Evolutionary conservation across 2,113 vertebrate genomes (phyloP).

Genomic region (Cochlearius cochlearius): DNA sequence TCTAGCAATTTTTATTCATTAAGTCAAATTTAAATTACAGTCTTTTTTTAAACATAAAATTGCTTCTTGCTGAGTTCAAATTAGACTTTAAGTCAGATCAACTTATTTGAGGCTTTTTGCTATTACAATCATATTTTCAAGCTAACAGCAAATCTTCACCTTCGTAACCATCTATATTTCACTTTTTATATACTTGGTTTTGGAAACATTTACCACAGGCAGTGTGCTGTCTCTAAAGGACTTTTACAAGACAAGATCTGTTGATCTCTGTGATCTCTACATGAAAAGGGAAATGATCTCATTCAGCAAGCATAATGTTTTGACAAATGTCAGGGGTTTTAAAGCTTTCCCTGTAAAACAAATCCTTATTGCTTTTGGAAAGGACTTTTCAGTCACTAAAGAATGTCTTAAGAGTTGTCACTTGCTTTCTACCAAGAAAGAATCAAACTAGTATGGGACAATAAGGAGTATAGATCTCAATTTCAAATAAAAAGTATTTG

Average conservation of each 20-base stretch:
- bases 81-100: background rate
- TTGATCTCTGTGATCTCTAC: background rate
- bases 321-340: background rate
- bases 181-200: background rate
- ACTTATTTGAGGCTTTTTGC: background rate
- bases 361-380: background rate
- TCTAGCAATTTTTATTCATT: background rate
- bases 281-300: background rate
- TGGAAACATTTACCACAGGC: background rate
- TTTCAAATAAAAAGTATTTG: background rate
- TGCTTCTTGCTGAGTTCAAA: background rate
- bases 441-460: background rate
- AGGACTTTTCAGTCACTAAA: background rate
- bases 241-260: background rate
- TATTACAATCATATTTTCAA: background rate
- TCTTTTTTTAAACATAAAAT: background rate
- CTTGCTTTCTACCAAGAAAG: background rate
- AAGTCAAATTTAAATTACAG: background rate
- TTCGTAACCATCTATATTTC: background rate
- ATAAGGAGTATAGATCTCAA: background rate
- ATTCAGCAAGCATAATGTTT: background rate
- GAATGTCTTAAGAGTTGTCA: background rate
- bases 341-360: background rate
- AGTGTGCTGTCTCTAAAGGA: background rate
- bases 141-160: background rate